Evolutionary conservation across 2,113 vertebrate species (phyloP).

Genomic region (Ciconia boyciana): DNA sequence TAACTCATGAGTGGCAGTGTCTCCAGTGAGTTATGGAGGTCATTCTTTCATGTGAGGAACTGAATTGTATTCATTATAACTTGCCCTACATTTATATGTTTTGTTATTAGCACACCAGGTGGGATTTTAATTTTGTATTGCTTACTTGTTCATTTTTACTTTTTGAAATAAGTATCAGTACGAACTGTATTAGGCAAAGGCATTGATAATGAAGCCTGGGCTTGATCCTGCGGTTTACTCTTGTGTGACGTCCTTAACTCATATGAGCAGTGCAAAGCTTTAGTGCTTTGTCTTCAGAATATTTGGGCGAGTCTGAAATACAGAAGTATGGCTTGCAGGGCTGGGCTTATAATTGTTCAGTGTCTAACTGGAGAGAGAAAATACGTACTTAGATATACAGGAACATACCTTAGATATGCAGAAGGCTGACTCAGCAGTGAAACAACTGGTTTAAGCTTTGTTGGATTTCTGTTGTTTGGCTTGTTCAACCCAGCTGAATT

Average conservation of each 20-base stretch:
- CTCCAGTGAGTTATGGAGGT: conserved; percentile 77
- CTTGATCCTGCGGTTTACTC: not conserved
- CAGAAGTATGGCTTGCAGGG: not conserved
- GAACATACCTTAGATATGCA: not conserved
- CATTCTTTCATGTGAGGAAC: conserved; percentile 73
- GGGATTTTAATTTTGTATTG: conserved; percentile 68
- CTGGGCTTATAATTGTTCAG: not conserved
- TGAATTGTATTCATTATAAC: conserved; percentile 72
- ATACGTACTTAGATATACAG: not conserved
- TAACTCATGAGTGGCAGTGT: conserved; percentile 75
- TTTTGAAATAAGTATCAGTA: conserved; percentile 50
- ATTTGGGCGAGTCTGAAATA: not conserved
- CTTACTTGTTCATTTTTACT: conserved; percentile 49
- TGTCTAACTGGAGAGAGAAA: not conserved
- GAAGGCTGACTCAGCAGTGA: not conserved
- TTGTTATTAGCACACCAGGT: conserved; percentile 69
- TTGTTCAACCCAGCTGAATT: not conserved
- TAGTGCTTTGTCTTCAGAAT: not conserved
- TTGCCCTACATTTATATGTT: conserved; percentile 63
- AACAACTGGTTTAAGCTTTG: not conserved
- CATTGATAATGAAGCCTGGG: not conserved
- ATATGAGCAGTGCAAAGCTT: not conserved
- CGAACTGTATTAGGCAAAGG: conserved; percentile 35
- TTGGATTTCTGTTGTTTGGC: not conserved
- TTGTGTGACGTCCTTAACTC: not conserved